These are phyloP conservation scores for Globodera ellingtonae DNA, from an alignment of 1,140 invertebrate species.

Conservation along the genomic window DNA sequence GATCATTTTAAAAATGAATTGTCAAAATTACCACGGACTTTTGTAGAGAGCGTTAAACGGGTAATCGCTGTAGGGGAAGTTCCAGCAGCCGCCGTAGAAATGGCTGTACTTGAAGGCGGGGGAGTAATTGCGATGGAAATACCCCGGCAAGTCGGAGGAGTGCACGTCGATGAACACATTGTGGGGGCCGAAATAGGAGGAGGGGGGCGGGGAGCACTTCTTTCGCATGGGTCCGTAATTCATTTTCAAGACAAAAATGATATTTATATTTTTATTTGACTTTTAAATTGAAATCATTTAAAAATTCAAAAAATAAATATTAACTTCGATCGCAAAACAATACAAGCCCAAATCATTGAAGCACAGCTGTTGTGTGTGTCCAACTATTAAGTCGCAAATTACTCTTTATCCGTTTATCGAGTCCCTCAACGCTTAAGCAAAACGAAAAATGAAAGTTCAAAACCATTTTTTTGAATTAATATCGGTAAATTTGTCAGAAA, in stretches of 20 bases:
- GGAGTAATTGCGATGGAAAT: constrained; percentile 13
- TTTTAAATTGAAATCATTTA: not conserved
- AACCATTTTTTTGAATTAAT: not conserved
- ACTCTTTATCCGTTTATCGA: too few relatives aligned
- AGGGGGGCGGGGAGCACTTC: not conserved
- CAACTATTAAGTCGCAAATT: too few relatives aligned
- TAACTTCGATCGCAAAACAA: too few relatives aligned
- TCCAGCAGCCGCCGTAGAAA: constrained; percentile 20
- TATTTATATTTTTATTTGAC: too few relatives aligned
- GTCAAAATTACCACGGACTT: constrained; percentile 23
- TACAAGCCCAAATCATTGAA: too few relatives aligned
- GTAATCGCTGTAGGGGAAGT: constrained; percentile 21
- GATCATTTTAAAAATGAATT: not conserved
- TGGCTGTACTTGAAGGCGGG: constrained; percentile 13
- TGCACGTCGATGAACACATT: not conserved
- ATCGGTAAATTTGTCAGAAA: constrained; percentile 2
- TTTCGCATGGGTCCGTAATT: not conserved
- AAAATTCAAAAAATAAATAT: too few relatives aligned
- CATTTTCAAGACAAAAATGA: not conserved
- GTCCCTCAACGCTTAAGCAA: not conserved
- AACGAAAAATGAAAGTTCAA: too few relatives aligned
- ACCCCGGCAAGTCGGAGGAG: not conserved
- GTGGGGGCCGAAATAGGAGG: not conserved
- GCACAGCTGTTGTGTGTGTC: too few relatives aligned
- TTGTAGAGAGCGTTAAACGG: constrained; percentile 27